Base-by-base conservation (phyloP, 2,888 invertebrate species). In the Ferdinandea cuprea region DNA sequence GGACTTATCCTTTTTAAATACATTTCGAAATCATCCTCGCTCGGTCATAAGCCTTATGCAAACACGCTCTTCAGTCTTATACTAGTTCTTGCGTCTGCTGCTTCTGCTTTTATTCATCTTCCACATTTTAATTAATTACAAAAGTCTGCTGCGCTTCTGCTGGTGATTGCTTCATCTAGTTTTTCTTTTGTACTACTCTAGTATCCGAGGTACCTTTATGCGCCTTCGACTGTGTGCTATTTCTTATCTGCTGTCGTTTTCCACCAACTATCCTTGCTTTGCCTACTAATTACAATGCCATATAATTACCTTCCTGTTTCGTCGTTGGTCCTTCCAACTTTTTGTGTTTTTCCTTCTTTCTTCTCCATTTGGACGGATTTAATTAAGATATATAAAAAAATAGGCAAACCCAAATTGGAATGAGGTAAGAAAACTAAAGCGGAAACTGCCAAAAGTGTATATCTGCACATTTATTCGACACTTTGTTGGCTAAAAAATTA, bases 121-220 rank as follows among this genome's bases (percentile, higher is more conserved):
- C 66, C 71, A 65, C 30, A 19, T 66, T 71, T 81, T 81, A 81
- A 81, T 81, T 76, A 81, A 81, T 81, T 81, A 81, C 81, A 66
- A 76, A 81, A 72, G 71, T 81, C 54, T 72, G 76, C 42, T 59
- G 11, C 42, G 48, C 42, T 61, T 2, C 44, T 63, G 15, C 30
- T 56, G 42, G 59, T 72, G 81, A 81, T 81, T 81, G 76, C 81
- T 66, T 71, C 59, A 71, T 40, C 54, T 63, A 56, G 54, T 56
- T 73, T 61, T 52, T 52, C 9, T 48, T 30, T 71, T 59, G 40
- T 58, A 13, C 50, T 21, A 40, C 15, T 32, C 30, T 61, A n/a
- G 6, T 44, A n/a, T n/a, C n/a, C n/a, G n/a, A 52, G 54, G 19
- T 28, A 76, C 54, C 68, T 61, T 61, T 69, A 48, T 68, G 35